Percentiles rank a stretch among this genome's conserved stretches.
These are phyloP conservation scores for Hemiprocne comata DNA, from an alignment of 2,113 vertebrate species.

Conservation along the genomic window DNA sequence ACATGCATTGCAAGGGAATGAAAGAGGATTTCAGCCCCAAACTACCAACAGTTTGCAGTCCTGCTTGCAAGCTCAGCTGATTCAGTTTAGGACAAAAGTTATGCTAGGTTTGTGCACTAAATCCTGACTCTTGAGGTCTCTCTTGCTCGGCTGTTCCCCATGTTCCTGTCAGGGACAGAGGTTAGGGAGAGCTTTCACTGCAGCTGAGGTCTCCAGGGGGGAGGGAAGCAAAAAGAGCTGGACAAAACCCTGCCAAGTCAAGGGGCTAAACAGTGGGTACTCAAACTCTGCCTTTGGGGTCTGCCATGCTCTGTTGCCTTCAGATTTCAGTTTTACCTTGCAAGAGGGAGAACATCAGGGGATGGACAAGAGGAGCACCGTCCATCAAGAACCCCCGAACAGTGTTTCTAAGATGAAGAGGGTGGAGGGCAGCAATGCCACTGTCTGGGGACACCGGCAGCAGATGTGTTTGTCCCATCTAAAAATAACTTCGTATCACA, in stretches of 20 bases:
- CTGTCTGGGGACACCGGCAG: not conserved
- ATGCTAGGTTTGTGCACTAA: not conserved
- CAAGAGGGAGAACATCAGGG: not conserved
- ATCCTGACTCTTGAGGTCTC: constrained; percentile 21
- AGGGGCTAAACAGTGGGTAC: not conserved
- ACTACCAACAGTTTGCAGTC: not conserved
- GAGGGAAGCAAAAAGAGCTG: not conserved
- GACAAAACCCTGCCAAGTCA: not conserved
- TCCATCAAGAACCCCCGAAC: not conserved
- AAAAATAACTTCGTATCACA: not conserved
- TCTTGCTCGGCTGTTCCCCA: not conserved
- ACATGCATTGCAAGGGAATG: not conserved
- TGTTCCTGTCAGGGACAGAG: not conserved
- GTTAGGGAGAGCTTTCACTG: not conserved
- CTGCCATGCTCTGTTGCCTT: not conserved
- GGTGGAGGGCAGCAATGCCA: not conserved
- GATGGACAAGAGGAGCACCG: not conserved
- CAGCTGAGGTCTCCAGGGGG: not conserved
- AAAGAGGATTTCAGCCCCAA: not conserved
- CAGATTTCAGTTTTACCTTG: not conserved
- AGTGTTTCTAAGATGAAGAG: not conserved
- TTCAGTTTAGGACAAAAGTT: not conserved
- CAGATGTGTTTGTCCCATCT: not conserved
- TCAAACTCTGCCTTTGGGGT: not conserved
- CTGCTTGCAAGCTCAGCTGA: not conserved